Base-by-base conservation (phyloP, 2,797 vertebrate genomes). In the Acrossocheilus wenchowensis region DNA sequence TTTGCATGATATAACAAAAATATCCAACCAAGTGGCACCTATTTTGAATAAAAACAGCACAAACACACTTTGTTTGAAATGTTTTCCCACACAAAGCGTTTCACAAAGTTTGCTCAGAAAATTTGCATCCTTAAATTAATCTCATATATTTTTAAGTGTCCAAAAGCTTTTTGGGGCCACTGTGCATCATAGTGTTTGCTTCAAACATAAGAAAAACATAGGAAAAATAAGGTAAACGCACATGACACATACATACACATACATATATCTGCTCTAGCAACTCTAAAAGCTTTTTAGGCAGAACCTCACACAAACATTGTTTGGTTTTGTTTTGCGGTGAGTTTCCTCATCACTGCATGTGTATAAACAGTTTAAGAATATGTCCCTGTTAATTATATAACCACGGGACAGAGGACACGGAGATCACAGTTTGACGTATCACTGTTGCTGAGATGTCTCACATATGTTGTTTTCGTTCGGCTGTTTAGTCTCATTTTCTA, bases 311-410 rank as follows among this genome's bases (percentile, higher is more conserved):
- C 2, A 36, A 34, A 64, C 45, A 41, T 73, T 62, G 80, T 60
- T 77, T 79, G 66, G 62, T 41, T 62, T 60, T 52, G 45, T 80
- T 69, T 68, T 21, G 21, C 41, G 2, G 2, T n/a, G 34, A 41
- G 60, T 81, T 43, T 84, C 60, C 57, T 69, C 84, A 45, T 52
- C 19, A 57, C 62, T 74, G 52, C 9, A 39, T 26, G 45, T 81
- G 30, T 86, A 80, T 89, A 90, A 86, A 90, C 82, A 68, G n/a
- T 90, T 88, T 85, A 86, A 78, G 60, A 87, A 83, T 71, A 12
- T 7, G 45, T 54, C 30, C 34, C 19, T 78, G 48, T 81, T 45
- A 68, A 81, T 85, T 41, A 83, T 87, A 69, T 74, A 85, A 73
- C 78, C 54, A 78, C 30, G 77, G 26, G 62, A 57, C 19, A 39